phyloP scores from a whole-genome alignment of 2,113 vertebrate species.

The Pangasianodon hypophthalmus region DNA sequence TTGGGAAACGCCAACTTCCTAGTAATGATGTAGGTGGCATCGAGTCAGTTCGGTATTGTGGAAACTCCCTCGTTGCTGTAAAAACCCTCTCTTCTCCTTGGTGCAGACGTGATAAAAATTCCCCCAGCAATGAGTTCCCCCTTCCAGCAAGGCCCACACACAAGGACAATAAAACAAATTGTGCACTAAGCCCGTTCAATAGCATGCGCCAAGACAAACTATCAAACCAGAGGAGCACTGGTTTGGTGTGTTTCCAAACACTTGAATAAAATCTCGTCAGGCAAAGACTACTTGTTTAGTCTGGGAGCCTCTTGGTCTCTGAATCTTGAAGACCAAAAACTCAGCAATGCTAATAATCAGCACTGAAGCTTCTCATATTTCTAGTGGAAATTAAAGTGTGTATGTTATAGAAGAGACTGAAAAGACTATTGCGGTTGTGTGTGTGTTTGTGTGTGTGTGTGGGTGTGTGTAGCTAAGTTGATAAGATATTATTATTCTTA shows the following conservation, averaged over 20 bases:
- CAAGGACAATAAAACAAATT: constrained; percentile 46
- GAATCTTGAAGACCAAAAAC: not conserved
- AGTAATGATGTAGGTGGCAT: constrained; percentile 28
- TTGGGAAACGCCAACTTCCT: constrained; percentile 44
- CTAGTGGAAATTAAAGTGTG: not conserved
- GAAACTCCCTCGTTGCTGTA: constrained; percentile 56
- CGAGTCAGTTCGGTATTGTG: constrained; percentile 46
- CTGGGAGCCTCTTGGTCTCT: constrained; percentile 17
- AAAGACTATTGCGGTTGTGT: not conserved
- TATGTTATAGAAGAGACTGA: not conserved
- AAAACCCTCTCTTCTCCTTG: constrained; percentile 23
- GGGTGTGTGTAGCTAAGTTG: not conserved
- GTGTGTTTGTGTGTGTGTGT: not conserved
- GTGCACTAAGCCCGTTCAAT: constrained; percentile 25
- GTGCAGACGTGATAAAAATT: constrained; percentile 26
- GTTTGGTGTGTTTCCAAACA: constrained; percentile 22
- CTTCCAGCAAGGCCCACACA: constrained; percentile 53
- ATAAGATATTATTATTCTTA: not conserved
- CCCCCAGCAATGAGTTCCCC: constrained; percentile 46
- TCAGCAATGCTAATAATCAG: constrained; percentile 19
- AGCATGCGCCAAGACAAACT: constrained; percentile 40
- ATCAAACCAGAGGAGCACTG: constrained; percentile 43
- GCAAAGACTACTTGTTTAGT: constrained; percentile 27
- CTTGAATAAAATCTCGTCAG: not conserved
- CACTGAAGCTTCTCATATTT: not conserved